Base-by-base conservation (phyloP, 2,888 invertebrate species). In the Leptothorax acervorum region DNA sequence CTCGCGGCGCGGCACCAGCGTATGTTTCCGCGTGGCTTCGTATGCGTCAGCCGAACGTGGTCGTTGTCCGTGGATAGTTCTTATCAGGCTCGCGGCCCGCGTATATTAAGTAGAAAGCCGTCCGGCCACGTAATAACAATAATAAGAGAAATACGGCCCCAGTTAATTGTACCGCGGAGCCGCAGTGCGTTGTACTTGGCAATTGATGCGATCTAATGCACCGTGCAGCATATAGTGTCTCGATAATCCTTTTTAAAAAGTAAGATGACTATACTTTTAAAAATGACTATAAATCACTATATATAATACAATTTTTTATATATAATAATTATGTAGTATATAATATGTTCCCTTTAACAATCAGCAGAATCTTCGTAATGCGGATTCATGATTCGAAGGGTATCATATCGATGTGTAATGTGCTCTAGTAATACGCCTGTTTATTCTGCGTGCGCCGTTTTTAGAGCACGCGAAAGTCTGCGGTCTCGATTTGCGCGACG, bases 61-160 rank as follows among this genome's bases (percentile, higher is more conserved):
- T 65, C 74, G 73, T 75, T 79, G 65, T 70, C 18, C 53, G 57
- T 73, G 79, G 60, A 78, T 68, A 83, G 74, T 68, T 81, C 82
- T 89, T 89, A 89, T 88, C 88, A 62, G 73, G 11, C 60, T 60
- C 45, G 48, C 11, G n/a, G 68, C 65, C 48, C 71, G 75, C 82
- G 81, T 75, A 82, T 76, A 88, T 88, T 79, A 85, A 87, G 75
- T 89, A 86, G 88, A 87, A 91, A 89, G 90, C 85, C 60, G 83
- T 75, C 75, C 82, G 62, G 76, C 78, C 57, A 15, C 62, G 87
- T 86, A 86, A 86, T 78, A 78, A 85, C 73, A 88, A 85, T 88
- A 88, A 91, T 84, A 79, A 86, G 83, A 85, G 62, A 70, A 81
- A 75, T 45, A 74, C 53, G 42, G 45, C 45, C 57, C 57, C 48